phyloP scores from a whole-genome alignment of 2,888 invertebrate genomes.

The Plagiodera versicolora region DNA sequence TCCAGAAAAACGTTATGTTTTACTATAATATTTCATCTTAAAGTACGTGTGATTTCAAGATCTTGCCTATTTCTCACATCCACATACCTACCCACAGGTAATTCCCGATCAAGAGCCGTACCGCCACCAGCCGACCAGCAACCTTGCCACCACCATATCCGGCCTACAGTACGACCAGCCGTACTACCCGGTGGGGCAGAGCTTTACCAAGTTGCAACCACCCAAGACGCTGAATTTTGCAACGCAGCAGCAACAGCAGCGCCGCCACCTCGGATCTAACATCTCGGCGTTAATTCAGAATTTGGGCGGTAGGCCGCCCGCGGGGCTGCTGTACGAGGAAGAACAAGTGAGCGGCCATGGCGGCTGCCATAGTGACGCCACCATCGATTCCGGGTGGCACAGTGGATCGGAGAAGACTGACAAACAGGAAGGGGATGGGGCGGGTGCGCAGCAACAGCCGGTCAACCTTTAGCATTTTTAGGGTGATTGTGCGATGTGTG shows the following conservation, averaged over 20 bases:
- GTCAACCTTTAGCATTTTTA: too few relatives aligned
- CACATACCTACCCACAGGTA: slow-evolving; percentile 43
- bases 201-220: slow-evolving; percentile 46
- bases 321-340: slow-evolving; percentile 53
- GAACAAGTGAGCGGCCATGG: slow-evolving; percentile 48
- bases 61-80: background rate
- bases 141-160: slow-evolving; percentile 53
- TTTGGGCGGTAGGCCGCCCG: slow-evolving; percentile 54
- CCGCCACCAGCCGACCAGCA: slow-evolving; percentile 44
- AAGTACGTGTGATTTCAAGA: too few relatives aligned
- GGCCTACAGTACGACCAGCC: slow-evolving; percentile 51
- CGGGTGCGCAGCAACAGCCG: slow-evolving; percentile 25
- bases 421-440: slow-evolving; percentile 40
- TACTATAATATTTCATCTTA: too few relatives aligned
- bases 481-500: too few relatives aligned
- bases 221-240: slow-evolving; percentile 48
- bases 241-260: slow-evolving; percentile 34
- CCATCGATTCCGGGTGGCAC: slow-evolving; percentile 72
- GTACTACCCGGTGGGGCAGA: slow-evolving; percentile 43
- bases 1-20: too few relatives aligned
- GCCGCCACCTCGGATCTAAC: slow-evolving; percentile 53
- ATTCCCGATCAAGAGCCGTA: slow-evolving; percentile 56
- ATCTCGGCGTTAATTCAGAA: slow-evolving; percentile 58
- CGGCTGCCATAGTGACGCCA: slow-evolving; percentile 55
- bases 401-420: slow-evolving; percentile 66